Evolutionary conservation across 2,888 invertebrate genomes (phyloP).

Genomic region (Amblyjoppa proteus): DNA sequence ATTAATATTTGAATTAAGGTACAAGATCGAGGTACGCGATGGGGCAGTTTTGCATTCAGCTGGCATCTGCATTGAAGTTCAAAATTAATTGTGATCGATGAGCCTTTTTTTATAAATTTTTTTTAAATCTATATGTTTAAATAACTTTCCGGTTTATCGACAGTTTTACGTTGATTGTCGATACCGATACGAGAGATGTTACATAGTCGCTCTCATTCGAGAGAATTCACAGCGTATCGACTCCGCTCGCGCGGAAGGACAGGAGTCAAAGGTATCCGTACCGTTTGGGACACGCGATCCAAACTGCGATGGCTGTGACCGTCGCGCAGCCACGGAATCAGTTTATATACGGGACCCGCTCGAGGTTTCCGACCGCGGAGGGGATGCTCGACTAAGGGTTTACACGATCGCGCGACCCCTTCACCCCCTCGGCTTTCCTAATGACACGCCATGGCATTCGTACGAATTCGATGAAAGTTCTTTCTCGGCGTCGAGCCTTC

Average conservation of each 20-base stretch:
- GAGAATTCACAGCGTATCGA: conserved; percentile 73
- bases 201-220: conserved; percentile 51
- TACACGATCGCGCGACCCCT: conserved; percentile 73
- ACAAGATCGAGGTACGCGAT: not conserved
- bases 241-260: conserved; percentile 76
- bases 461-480: conserved; percentile 72
- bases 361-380: conserved; percentile 69
- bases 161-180: conserved; percentile 11
- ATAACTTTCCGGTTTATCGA: not conserved
- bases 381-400: conserved; percentile 71
- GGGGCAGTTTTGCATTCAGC: not conserved
- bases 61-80: not conserved
- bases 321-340: conserved; percentile 80
- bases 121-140: not conserved
- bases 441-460: conserved; percentile 72
- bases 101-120: not conserved
- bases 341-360: conserved; percentile 61
- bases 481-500: conserved; percentile 5
- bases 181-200: conserved; percentile 25
- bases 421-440: conserved; percentile 68
- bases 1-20: not conserved
- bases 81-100: not conserved
- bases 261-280: conserved; percentile 71
- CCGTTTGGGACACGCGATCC: conserved; percentile 81
- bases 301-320: conserved; percentile 80